Conservation (phyloP, 2,797 vertebrate species). For the Acanthopagrus latus region DNA sequence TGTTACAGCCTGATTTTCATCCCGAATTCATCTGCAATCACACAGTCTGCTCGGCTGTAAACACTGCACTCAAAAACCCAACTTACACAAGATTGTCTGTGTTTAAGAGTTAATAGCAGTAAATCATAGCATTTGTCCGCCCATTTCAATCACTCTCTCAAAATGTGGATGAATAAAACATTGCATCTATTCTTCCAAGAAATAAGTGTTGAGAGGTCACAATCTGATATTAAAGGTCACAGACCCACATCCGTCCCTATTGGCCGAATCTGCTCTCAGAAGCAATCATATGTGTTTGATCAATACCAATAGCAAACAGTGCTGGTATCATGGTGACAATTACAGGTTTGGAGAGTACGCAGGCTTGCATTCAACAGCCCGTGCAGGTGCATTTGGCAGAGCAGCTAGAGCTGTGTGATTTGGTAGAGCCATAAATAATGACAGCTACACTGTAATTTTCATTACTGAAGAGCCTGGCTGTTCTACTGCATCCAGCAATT, state of each 20-base stretch:
- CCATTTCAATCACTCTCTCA: slow-evolving; percentile 69
- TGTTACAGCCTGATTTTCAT: slow-evolving; percentile 52
- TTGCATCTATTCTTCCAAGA: slow-evolving; percentile 50
- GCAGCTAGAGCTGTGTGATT: slow-evolving; percentile 57
- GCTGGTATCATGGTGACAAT: slow-evolving; percentile 71
- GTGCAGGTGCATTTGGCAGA: slow-evolving; percentile 51
- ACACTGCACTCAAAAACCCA: slow-evolving; percentile 50
- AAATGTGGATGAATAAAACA: slow-evolving; percentile 81
- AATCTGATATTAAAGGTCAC: slow-evolving; percentile 63
- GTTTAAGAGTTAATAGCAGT: slow-evolving; percentile 76
- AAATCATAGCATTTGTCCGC: slow-evolving; percentile 69
- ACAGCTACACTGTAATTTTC: slow-evolving; percentile 85
- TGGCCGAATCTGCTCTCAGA: slow-evolving; percentile 51
- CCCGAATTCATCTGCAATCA: slow-evolving; percentile 63
- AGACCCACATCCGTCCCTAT: slow-evolving; percentile 36
- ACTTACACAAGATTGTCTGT: slow-evolving; percentile 69
- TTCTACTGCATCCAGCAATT: slow-evolving; percentile 62
- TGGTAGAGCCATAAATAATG: slow-evolving; percentile 66
- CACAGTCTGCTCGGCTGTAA: slow-evolving; percentile 47
- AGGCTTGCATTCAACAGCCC: slow-evolving; percentile 60
- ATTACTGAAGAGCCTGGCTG: slow-evolving; percentile 77
- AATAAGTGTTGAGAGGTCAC: slow-evolving; percentile 66
- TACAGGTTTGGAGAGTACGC: slow-evolving; percentile 69
- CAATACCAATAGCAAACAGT: slow-evolving; percentile 62
- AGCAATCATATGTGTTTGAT: slow-evolving; percentile 68